phyloP scores from a whole-genome alignment of 2,113 vertebrate genomes.

The Callipepla californica region DNA sequence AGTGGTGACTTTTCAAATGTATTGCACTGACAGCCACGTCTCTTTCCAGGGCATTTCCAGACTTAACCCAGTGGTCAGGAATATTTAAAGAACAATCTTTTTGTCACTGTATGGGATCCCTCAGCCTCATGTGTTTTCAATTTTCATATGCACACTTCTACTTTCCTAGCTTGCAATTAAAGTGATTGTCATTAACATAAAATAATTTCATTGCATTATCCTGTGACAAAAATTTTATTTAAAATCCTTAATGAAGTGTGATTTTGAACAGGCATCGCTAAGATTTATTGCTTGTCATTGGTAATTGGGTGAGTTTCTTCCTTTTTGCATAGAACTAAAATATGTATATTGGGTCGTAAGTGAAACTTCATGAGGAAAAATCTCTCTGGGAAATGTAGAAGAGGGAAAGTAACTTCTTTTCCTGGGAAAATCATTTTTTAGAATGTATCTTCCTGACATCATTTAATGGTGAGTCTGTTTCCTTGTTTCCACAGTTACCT shows the following conservation, averaged over 20 bases:
- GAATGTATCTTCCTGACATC: neutral
- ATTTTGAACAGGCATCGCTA: neutral
- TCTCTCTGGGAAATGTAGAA: neutral
- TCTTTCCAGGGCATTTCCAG: neutral
- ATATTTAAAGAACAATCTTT: neutral
- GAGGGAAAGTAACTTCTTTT: neutral
- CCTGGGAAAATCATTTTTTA: neutral
- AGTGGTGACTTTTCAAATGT: neutral
- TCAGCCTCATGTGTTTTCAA: neutral
- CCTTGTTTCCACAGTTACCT: neutral
- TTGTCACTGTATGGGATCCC: neutral
- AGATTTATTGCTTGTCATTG: neutral
- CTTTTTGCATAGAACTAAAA: neutral
- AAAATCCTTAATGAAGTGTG: neutral
- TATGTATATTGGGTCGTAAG: neutral
- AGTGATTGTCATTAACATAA: neutral
- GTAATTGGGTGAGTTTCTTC: neutral
- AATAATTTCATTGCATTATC: neutral
- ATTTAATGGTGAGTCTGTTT: neutral
- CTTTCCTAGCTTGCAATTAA: neutral
- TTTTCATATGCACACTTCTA: neutral
- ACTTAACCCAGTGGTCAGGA: neutral
- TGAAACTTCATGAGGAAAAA: neutral
- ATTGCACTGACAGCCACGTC: neutral
- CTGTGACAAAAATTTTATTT: neutral